These are phyloP conservation scores for Ormyrus nitidulus DNA, from an alignment of 2,888 invertebrate species.

Conservation along the genomic window DNA sequence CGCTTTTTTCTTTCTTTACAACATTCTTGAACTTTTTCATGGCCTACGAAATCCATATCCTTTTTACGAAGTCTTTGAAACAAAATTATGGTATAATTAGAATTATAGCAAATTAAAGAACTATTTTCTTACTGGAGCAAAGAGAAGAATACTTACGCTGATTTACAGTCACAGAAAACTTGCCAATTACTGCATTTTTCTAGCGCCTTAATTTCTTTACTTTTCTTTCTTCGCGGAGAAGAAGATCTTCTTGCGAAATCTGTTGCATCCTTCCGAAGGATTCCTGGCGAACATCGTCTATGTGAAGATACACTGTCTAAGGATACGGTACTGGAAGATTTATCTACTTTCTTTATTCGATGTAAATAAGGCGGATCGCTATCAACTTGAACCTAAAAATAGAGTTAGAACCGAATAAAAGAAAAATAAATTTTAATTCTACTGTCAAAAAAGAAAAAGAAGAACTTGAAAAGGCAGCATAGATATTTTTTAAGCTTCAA, in stretches of 20 bases:
- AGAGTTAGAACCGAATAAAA: too few species aligned
- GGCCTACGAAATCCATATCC: too few species aligned
- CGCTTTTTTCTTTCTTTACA: too few species aligned
- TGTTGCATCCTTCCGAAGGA: constrained; percentile 39
- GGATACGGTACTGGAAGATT: constrained; percentile 26
- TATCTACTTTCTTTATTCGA: constrained; percentile 35
- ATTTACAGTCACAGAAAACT: constrained; percentile 8
- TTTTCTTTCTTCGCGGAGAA: not conserved
- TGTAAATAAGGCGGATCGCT: constrained; percentile 33
- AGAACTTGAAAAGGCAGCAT: too few species aligned
- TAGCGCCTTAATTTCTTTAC: constrained; percentile 1
- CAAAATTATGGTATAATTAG: too few species aligned
- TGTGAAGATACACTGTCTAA: not conserved
- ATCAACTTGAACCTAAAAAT: constrained; percentile 50
- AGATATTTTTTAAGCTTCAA: too few species aligned
- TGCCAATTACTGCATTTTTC: constrained; percentile 39
- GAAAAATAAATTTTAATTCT: too few species aligned
- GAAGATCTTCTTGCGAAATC: constrained; percentile 15
- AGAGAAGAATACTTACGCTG: constrained; percentile 9
- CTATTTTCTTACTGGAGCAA: too few species aligned
- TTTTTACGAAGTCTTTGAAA: too few species aligned
- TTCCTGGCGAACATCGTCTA: constrained; percentile 16
- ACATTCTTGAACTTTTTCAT: too few species aligned
- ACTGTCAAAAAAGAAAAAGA: too few species aligned
- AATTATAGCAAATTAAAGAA: too few species aligned